Evolutionary conservation across 2,113 vertebrate species (phyloP), one percentile per base, ranked within the genome.

Genomic region (Amphilophus citrinellus): DNA sequence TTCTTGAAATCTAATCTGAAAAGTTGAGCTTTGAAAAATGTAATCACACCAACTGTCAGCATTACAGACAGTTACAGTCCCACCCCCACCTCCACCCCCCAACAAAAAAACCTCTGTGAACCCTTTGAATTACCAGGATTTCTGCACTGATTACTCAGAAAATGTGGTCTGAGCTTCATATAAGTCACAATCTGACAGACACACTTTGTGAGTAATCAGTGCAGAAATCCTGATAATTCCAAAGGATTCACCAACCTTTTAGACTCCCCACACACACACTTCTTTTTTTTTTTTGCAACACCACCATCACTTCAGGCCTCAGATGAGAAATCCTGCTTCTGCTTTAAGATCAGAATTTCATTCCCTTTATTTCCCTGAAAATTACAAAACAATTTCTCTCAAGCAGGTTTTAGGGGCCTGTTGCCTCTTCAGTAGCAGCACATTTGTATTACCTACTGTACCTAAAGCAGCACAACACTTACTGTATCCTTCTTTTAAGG

Each of bases 1-100:
- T 71, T 50, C 66, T 53, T 53, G 53, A 73, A 73, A 73, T 53
- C 66, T 20, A 53, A 73, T 73, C 17, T 73, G 44, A 18, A 71
- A 71, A 50, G 47, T 5, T 50, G 47, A 50, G 47, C 14, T 17
- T 15, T 50, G 14, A 50, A 50, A 44, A 50, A 50, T 17, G 2
- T 39, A 39, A 30, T 71, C 11, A 50, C 22, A 50, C 47, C 14
- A 71, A 53, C 24, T 73, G 17, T 53, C 44, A 73, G 24, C 20
- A 73, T 53, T 73, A 53, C 17, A 73, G 66, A 50, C 1, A 0
- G 24, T 3, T 5, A 32, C 24, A 6, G 15, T 20, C 53, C 66
- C 66, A 27, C 35, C 35, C 6, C 35, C 35, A 35, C 32, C 32
- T 27, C 27, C 27, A 27, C 27, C 32, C 32, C 32, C 32, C 35